Conservation (phyloP, 2,888 invertebrate species). For the Dicycla oo region DNA sequence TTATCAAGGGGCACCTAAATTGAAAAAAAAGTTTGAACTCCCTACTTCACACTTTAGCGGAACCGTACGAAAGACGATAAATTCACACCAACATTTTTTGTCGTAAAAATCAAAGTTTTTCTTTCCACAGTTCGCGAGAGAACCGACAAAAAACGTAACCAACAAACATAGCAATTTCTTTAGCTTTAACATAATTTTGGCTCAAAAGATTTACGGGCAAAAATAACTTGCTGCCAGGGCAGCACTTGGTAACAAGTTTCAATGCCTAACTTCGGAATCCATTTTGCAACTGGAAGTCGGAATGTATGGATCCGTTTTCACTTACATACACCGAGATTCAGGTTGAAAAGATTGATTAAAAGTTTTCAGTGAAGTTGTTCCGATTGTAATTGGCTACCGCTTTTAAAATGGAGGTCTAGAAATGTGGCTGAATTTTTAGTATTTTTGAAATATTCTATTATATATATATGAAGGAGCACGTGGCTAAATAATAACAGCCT, state of each 20-base stretch:
- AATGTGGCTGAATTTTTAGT: slow-evolving; percentile 9
- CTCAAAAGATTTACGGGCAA: slow-evolving; percentile 68
- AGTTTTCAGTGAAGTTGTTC: slow-evolving; percentile 51
- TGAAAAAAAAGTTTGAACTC: slow-evolving; percentile 50
- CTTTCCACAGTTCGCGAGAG: slow-evolving; percentile 30
- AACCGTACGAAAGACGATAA: slow-evolving; percentile 49
- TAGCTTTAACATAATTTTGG: slow-evolving; percentile 62
- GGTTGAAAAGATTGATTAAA: slow-evolving; percentile 62
- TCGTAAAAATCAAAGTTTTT: slow-evolving; percentile 65
- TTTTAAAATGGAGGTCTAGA: slow-evolving; percentile 19
- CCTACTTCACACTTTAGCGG: slow-evolving; percentile 35
- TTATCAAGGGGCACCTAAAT: slow-evolving; percentile 29
- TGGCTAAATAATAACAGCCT: too few relatives aligned
- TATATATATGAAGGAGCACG: too few relatives aligned
- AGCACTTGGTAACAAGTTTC: slow-evolving; percentile 74
- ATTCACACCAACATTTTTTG: slow-evolving; percentile 59
- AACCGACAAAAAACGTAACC: slow-evolving; percentile 47
- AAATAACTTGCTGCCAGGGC: slow-evolving; percentile 59
- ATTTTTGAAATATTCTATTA: too few relatives aligned
- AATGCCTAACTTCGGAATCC: slow-evolving; percentile 75
- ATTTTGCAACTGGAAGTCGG: slow-evolving; percentile 72
- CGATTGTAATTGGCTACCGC: slow-evolving; percentile 39
- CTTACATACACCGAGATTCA: slow-evolving; percentile 55
- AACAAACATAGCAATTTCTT: slow-evolving; percentile 61
- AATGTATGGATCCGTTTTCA: slow-evolving; percentile 63